A percentile compares a stretch with the other conserved stretches of the same genome.
phyloP scores from a whole-genome alignment of 2,888 invertebrate genomes.

The Choreutis nemorana region DNA sequence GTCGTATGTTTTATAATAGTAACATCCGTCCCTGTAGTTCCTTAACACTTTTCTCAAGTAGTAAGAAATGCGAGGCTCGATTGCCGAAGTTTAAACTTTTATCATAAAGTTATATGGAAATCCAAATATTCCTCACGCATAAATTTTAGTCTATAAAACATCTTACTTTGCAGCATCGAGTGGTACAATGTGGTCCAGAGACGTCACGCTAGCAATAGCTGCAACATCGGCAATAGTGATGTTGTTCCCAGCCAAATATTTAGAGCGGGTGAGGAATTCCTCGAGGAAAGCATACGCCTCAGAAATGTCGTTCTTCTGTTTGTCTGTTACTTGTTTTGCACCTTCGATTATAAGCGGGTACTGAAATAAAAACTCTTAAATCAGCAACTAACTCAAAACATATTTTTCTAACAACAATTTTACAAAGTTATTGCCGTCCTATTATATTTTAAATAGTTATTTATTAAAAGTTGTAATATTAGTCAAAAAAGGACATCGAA shows the following conservation, averaged over 20 bases:
- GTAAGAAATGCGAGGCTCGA: too few relatives aligned
- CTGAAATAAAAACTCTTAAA: slow-evolving; percentile 17
- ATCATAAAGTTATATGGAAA: too few relatives aligned
- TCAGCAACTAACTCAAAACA: neutral
- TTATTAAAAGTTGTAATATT: too few relatives aligned
- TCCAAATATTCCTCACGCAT: slow-evolving; percentile 2
- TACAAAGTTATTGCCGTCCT: too few relatives aligned
- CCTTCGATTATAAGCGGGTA: slow-evolving; percentile 27
- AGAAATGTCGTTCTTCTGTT: slow-evolving; percentile 30
- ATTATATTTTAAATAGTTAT: too few relatives aligned
- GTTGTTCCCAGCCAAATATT: slow-evolving; percentile 56
- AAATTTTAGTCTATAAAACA: too few relatives aligned
- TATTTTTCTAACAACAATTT: too few relatives aligned
- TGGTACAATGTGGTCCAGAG: slow-evolving; percentile 23
- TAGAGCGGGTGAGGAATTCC: slow-evolving; percentile 39
- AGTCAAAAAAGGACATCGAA: too few relatives aligned
- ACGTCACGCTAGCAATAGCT: slow-evolving; percentile 30
- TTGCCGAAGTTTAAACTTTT: too few relatives aligned
- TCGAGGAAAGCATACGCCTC: slow-evolving; percentile 55
- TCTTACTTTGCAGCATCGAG: slow-evolving; percentile 24
- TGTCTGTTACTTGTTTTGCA: slow-evolving; percentile 26
- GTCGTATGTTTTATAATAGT: too few relatives aligned
- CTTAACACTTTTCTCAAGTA: too few relatives aligned
- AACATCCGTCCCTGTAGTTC: too few relatives aligned
- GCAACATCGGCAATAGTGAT: slow-evolving; percentile 64